These are phyloP conservation scores for Tetanocera ferruginea DNA, from an alignment of 2,888 invertebrate species.

Conservation along the genomic window DNA sequence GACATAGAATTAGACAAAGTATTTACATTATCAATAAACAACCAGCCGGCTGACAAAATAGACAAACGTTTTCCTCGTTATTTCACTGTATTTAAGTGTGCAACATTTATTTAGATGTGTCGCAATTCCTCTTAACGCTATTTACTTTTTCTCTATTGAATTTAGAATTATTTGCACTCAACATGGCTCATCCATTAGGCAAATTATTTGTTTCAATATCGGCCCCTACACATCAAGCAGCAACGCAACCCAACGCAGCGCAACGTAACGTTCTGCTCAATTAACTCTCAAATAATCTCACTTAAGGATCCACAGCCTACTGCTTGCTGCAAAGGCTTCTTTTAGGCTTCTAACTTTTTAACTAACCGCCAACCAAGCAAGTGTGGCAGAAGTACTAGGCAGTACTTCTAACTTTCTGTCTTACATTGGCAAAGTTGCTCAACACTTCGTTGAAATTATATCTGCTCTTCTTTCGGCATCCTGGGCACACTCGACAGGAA, in stretches of 20 bases:
- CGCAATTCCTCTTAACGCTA: no score
- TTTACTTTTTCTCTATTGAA: background rate
- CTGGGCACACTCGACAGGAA: background rate
- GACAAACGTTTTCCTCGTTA: no score
- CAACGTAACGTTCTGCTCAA: background rate
- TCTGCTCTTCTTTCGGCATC: background rate
- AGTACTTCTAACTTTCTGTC: no score
- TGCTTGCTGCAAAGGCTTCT: background rate
- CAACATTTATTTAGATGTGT: no score
- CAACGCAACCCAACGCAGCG: background rate
- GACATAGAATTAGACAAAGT: no score
- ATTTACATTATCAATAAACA: no score
- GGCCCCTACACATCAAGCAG: background rate
- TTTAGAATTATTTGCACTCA: background rate
- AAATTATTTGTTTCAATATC: background rate
- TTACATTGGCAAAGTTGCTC: no score
- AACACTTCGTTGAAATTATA: no score
- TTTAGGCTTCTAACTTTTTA: background rate
- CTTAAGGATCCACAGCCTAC: background rate
- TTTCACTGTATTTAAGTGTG: no score
- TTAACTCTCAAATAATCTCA: constrained; percentile 7
- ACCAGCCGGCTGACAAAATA: no score
- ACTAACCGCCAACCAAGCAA: background rate
- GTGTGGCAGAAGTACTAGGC: no score
- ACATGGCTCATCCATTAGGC: no score